A percentile compares a stretch with the other conserved stretches of the same genome.
Evolutionary conservation across 2,113 vertebrate genomes (phyloP).

Genomic region (Lepidiolamprologus cunningtoni): DNA sequence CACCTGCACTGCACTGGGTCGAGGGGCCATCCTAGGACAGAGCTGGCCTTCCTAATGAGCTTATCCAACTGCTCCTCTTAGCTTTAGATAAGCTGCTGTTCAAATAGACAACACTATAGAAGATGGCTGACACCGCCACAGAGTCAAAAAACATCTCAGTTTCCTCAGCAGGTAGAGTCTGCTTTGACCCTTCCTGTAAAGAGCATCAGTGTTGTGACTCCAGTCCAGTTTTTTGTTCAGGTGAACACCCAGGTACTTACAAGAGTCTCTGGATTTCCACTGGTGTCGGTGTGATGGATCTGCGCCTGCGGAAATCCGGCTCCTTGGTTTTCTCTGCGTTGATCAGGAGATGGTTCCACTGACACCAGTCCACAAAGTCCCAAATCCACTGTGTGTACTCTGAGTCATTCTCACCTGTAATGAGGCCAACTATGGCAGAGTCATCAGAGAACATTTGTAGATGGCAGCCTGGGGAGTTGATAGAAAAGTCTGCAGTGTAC

Average conservation of each 20-base stretch:
- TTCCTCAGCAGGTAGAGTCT: background rate
- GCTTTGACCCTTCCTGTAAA: background rate
- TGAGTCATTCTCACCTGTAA: background rate
- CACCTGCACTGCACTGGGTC: background rate
- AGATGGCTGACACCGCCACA: background rate
- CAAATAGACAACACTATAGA: background rate
- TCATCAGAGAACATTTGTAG: background rate
- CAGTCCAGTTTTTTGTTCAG: background rate
- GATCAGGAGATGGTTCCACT: background rate
- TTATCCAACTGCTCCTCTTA: background rate
- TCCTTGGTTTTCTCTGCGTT: background rate
- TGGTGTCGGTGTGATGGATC: background rate
- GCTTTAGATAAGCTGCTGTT: background rate
- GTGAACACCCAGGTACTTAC: rapidly evolving
- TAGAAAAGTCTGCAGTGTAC: background rate
- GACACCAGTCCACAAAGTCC: background rate
- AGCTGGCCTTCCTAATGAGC: background rate
- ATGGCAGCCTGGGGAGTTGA: background rate
- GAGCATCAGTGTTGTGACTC: background rate
- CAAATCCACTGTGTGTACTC: background rate
- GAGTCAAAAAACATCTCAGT: background rate
- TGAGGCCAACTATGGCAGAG: background rate
- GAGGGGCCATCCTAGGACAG: background rate
- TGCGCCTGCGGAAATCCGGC: background rate
- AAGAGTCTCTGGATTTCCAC: background rate